Conservation (phyloP, 2,888 invertebrate genomes). For the Caenorhabditis parvicauda region DNA sequence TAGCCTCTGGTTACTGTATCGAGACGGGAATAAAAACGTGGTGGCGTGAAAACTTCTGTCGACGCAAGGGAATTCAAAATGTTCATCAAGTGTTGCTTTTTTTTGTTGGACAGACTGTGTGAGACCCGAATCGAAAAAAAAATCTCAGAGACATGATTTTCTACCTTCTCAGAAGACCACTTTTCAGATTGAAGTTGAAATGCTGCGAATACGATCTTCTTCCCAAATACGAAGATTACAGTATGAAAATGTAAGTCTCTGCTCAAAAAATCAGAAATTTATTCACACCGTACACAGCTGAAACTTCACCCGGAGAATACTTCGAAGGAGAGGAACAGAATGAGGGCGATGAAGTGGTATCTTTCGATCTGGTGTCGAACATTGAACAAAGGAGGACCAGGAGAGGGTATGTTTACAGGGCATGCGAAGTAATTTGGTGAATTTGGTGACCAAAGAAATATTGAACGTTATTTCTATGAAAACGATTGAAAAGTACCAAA, state of each 20-base stretch:
- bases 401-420: constrained; percentile 14
- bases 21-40: too few species aligned
- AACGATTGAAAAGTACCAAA: background rate
- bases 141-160: background rate
- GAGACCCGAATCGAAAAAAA: background rate
- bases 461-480: background rate
- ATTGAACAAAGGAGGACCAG: constrained; percentile 15
- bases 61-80: too few species aligned
- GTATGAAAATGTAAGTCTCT: constrained; percentile 40
- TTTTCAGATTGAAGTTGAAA: constrained; percentile 45
- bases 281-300: too few species aligned
- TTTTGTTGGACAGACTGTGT: too few species aligned
- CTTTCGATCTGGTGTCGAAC: constrained; percentile 36
- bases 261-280: too few species aligned
- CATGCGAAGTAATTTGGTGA: background rate
- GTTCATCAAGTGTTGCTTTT: background rate
- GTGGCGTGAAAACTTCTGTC: too few species aligned
- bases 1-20: too few species aligned
- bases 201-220: constrained; percentile 58
- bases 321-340: constrained; percentile 39
- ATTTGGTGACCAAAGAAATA: background rate
- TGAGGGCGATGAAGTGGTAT: constrained; percentile 24
- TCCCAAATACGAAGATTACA: constrained; percentile 37
- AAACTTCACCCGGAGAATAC: too few species aligned
- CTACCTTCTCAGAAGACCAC: background rate